Evolutionary conservation across 2,888 invertebrate species (phyloP).

Genomic region (Mystacides longicornis): DNA sequence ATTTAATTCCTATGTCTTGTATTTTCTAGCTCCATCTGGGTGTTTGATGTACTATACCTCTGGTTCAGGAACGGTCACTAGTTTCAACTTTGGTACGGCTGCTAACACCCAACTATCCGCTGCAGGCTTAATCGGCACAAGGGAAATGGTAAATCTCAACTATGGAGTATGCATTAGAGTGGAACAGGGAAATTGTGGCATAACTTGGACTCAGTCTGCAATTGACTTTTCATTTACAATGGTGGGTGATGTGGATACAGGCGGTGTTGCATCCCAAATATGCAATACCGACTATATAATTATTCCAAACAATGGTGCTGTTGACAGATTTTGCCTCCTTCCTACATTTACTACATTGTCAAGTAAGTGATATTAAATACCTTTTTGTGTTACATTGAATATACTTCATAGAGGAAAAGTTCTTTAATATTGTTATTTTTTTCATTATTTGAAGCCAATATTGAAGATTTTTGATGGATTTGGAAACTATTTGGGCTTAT

Average conservation of each 20-base stretch:
- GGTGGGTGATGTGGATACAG: slow-evolving; percentile 60
- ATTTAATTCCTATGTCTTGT: no score
- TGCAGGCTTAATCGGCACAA: slow-evolving; percentile 49
- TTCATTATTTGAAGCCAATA: no score
- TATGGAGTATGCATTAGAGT: slow-evolving; percentile 74
- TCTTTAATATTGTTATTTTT: no score
- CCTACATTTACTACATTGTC: slow-evolving; percentile 60
- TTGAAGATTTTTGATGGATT: no score
- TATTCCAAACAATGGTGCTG: slow-evolving; percentile 55
- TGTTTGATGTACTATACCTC: slow-evolving; percentile 69
- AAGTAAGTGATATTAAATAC: slow-evolving; percentile 48
- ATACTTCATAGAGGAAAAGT: not conserved
- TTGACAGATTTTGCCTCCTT: slow-evolving; percentile 66
- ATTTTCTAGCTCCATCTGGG: slow-evolving; percentile 64
- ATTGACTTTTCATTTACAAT: slow-evolving; percentile 58
- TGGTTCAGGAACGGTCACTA: slow-evolving; percentile 54
- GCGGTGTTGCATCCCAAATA: slow-evolving; percentile 47
- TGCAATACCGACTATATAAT: slow-evolving; percentile 70
- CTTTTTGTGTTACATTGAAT: slow-evolving; percentile 1
- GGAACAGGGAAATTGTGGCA: slow-evolving; percentile 64
- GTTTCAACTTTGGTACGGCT: slow-evolving; percentile 68
- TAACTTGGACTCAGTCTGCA: slow-evolving; percentile 40
- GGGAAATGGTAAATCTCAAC: slow-evolving; percentile 63
- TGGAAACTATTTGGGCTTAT: no score
- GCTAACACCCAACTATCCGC: slow-evolving; percentile 48